Base-by-base conservation (phyloP, 1,140 invertebrate species). In the Charaxes varanes region DNA sequence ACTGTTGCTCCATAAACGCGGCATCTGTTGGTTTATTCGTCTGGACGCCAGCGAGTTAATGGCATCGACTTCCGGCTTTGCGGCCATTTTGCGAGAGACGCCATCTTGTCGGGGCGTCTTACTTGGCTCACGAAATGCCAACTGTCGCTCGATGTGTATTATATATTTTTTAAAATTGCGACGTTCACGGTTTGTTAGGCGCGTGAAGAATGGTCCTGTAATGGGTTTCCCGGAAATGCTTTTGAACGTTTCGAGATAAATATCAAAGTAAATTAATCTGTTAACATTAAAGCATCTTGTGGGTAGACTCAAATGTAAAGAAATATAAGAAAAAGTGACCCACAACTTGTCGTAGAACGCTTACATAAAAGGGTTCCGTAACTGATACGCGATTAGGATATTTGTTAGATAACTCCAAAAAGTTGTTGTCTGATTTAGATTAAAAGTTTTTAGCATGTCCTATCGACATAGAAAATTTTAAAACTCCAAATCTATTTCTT, bases 1-100 rank as follows among this genome's bases (percentile, higher is more conserved):
- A 48, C 42, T 41, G 49, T 35, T 27, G 42, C 42, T 42, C 45
- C 59, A 58, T 62, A 62, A 62, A 62, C 47, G 45, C 34, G 41
- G 40, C 49, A 49, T 54, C 57, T 53, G 46, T 31, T 47, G 47
- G 46, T 65, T 61, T 64, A 61, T 61, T 52, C 45, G 58, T 53
- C 52, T 62, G 53, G 56, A 21, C 54, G 58, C 35, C 30, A 46
- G 42, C 36, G 34, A 61, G 53, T 61, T 62, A 62, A 62, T 62
- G 55, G 62, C 41, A 41, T 44, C 45, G 40, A 57, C 53, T 60
- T 65, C 59, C 59, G 52, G 23, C 35, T 22, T 28, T 21, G 45
- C 42, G 31, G 49, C 59, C 55, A 55, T 59, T 59, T 55, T 47
- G 35, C 50, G 18, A 33, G 47, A 41, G 33, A 21, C 41, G 45